These are phyloP conservation scores for Stratiomys singularior DNA, from an alignment of 2,888 invertebrate species.

Conservation along the genomic window DNA sequence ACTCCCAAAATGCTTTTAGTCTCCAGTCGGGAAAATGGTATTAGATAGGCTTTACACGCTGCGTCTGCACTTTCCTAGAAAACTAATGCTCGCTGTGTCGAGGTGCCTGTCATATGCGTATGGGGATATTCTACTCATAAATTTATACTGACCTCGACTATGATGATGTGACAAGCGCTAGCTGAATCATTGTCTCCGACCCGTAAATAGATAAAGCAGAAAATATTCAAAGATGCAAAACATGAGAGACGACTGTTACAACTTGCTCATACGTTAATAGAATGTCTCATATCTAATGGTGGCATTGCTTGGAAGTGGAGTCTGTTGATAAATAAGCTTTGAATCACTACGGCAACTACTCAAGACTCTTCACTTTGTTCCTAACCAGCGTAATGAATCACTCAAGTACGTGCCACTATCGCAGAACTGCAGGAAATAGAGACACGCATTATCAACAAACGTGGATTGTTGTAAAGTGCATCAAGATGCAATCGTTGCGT, in stretches of 20 bases:
- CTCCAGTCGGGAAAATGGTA: too few species aligned
- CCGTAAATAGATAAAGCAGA: conserved; percentile 3
- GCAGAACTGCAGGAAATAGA: conserved; percentile 32
- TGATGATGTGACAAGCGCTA: not conserved
- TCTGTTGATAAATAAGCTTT: not conserved
- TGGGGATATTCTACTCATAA: not conserved
- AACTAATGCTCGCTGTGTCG: too few species aligned
- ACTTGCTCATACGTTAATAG: not conserved
- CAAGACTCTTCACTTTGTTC: not conserved
- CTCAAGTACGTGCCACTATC: conserved; percentile 27
- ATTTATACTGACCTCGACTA: not conserved
- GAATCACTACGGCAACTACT: conserved; percentile 19
- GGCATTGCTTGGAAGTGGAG: not conserved
- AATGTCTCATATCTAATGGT: not conserved
- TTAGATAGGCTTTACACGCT: too few species aligned
- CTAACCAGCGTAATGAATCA: not conserved
- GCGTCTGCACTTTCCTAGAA: too few species aligned
- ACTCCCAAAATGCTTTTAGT: too few species aligned
- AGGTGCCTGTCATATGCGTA: not conserved
- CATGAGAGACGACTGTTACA: not conserved
- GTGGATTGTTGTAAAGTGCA: not conserved
- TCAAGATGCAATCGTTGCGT: conserved; percentile 10
- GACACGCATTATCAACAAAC: conserved; percentile 22
- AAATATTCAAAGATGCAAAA: conserved; percentile 15
- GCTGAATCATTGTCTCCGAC: conserved; percentile 20